Conservation (phyloP, 2,113 vertebrate species). For the Noturus placidus region DNA sequence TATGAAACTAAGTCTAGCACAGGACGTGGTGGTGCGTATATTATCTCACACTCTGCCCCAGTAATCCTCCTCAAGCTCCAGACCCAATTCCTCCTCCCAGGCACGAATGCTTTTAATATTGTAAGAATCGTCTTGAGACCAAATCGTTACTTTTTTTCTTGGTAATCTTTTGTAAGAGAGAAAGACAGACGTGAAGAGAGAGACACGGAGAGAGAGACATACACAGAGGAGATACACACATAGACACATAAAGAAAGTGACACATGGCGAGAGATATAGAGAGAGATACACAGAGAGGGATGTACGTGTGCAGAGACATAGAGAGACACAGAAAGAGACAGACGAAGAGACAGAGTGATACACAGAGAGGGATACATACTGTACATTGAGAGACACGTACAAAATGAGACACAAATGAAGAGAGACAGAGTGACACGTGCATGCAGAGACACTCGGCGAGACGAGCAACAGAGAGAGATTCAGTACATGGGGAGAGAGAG, state of each 20-base stretch:
- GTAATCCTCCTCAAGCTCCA: too few species aligned
- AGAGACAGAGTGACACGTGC: not conserved
- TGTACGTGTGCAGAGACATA: not conserved
- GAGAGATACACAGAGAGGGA: not conserved
- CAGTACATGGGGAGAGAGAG: not conserved
- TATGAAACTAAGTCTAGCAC: too few species aligned
- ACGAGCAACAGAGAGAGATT: not conserved
- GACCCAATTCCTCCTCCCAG: too few species aligned
- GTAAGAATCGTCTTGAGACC: too few species aligned
- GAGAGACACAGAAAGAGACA: not conserved
- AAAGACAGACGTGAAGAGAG: not conserved
- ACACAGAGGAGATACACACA: not conserved
- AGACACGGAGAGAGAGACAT: not conserved
- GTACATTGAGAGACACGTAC: not conserved
- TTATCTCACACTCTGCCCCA: too few species aligned
- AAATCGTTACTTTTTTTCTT: too few species aligned
- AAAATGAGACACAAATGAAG: not conserved
- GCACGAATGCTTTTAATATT: too few species aligned
- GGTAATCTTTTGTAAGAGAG: not conserved
- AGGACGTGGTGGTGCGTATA: too few species aligned
- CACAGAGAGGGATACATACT: not conserved
- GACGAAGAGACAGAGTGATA: not conserved
- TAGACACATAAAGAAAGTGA: not conserved
- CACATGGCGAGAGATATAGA: not conserved
- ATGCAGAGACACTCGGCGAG: not conserved